phyloP scores from a whole-genome alignment of 2,113 vertebrate species.

The Alouatta palliata region DNA sequence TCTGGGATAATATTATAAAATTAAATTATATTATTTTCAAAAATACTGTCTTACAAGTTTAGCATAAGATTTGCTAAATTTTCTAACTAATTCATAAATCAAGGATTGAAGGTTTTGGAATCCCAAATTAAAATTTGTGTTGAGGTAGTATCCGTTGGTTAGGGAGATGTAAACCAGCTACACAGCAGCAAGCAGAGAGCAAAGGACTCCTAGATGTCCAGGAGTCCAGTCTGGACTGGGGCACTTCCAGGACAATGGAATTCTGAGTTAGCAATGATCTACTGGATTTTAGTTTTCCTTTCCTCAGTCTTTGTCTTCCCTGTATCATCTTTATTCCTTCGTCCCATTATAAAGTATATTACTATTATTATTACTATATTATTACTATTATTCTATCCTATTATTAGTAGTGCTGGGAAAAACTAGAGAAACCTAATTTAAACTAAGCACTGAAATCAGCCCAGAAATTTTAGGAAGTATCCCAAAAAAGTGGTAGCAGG shows the following conservation, averaged over 20 bases:
- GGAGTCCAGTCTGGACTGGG: not conserved
- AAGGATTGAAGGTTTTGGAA: not conserved
- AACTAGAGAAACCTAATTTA: not conserved
- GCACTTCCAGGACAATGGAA: not conserved
- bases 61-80: too few relatives aligned
- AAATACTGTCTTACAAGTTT: not conserved
- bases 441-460: not conserved
- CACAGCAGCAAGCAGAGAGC: not conserved
- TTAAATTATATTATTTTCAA: not conserved
- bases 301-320: not conserved
- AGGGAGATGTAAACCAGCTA: not conserved
- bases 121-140: not conserved
- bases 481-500: not conserved
- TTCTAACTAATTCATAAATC: too few relatives aligned
- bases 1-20: not conserved
- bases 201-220: not conserved
- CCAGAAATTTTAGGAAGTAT: not conserved
- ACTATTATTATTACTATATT: not conserved
- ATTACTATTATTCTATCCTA: not conserved
- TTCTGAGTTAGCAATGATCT: not conserved
- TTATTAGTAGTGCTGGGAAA: not conserved
- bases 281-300: not conserved
- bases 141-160: not conserved
- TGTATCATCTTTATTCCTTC: not conserved
- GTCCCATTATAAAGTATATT: not conserved